Evolutionary conservation across 2,888 invertebrate genomes (phyloP), one percentile per base, ranked within the genome.

Genomic region (Eilema depressum): DNA sequence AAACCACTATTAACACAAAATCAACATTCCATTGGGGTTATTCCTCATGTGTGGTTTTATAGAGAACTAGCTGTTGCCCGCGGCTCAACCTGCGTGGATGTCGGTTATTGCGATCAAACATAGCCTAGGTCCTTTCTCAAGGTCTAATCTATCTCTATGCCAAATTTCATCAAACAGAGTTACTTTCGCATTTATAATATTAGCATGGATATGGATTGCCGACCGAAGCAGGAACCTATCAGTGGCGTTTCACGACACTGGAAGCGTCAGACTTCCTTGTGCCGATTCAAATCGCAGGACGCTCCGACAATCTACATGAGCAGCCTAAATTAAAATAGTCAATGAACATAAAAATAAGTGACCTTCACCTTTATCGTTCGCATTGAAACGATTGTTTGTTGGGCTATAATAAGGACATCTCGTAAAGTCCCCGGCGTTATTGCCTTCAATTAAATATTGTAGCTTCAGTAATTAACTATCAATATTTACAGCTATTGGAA

Each of bases 381-480:
- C 86, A 81, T 84, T 81, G 81, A 77, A 78, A 72, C 73, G 84
- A 87, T 85, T 85, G 84, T 81, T 85, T 85, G 81, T 87, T 83
- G 70, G 73, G 30, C 77, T 74, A 74, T 70, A 80, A 77, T 70
- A 41, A 77, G 80, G 70, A 83, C 82, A 75, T 85, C 84, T 84
- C 73, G 74, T 76, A 72, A 76, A 75, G 73, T 70, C 75, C 71
- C 74, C 77, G 74, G 70, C 78, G 82, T 85, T 76, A 78, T 73
- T 75, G 57, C 73, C 62, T 68, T 73, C 62, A 75, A 77, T 77
- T 57, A 67, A 76, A 75, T 76, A 75, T 75, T 71, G 17, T 75
- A 71, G 62, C 60, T 60, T 41, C 67, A 26, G 0, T 53, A 71
- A 73, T 74, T 41, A 68, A 73, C 37, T 28, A 10, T 30, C 30